These are phyloP conservation scores for Sarotherodon lohbergeri DNA, from an alignment of 2,113 vertebrate species.

Conservation along the genomic window DNA sequence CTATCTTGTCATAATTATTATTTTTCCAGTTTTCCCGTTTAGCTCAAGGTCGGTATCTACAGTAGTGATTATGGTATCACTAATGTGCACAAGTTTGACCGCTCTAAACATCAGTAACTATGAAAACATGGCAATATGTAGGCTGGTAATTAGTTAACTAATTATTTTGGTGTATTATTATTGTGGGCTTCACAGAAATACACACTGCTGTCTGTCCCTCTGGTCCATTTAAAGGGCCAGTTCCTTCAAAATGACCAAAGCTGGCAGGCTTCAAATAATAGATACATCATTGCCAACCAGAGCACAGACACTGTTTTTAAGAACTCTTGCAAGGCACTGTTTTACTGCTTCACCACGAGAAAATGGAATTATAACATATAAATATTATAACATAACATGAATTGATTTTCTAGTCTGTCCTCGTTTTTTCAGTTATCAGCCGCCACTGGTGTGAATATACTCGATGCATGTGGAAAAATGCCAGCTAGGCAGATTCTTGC, in stretches of 20 bases:
- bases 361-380: background rate
- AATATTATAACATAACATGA: background rate
- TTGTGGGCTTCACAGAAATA: background rate
- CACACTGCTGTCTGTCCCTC: background rate
- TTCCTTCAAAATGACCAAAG: background rate
- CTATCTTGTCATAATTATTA: background rate
- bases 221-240: background rate
- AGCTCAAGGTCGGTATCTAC: background rate
- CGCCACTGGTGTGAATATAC: background rate
- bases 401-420: background rate
- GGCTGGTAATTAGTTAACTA: background rate
- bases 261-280: background rate
- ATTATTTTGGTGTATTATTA: background rate
- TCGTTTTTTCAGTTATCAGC: background rate
- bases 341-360: background rate
- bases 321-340: background rate
- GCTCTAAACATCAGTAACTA: background rate
- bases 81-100: background rate
- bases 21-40: background rate
- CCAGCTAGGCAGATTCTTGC: conserved; percentile 38
- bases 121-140: background rate
- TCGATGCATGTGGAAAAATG: background rate
- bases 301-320: background rate
- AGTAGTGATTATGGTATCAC: background rate
- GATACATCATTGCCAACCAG: background rate